Percentiles rank a stretch among this genome's conserved stretches.
Conservation (phyloP, 2,113 vertebrate species). For the Peromyscus californicus region DNA sequence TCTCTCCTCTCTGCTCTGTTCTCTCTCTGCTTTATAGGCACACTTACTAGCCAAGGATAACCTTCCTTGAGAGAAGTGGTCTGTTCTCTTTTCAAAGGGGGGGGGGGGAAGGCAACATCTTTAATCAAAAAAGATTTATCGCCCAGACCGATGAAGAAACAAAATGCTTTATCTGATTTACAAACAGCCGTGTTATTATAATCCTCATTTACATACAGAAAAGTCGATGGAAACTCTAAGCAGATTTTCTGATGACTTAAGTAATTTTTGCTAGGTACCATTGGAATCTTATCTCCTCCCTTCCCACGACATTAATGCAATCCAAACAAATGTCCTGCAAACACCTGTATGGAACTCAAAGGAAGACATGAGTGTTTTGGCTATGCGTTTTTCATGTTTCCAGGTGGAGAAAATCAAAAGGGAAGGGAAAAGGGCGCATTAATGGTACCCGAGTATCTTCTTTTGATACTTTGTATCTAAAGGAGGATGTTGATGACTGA, state of each 20-base stretch:
- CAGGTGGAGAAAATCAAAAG: background rate
- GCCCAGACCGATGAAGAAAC: background rate
- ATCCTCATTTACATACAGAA: background rate
- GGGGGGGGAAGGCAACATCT: background rate
- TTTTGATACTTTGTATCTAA: background rate
- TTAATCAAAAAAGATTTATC: background rate
- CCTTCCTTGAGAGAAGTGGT: background rate
- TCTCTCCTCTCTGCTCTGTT: too few relatives aligned
- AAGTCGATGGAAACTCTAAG: conserved; percentile 19
- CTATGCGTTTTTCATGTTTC: background rate
- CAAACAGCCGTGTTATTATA: background rate
- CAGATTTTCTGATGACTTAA: background rate
- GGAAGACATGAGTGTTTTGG: background rate
- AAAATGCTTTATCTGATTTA: background rate
- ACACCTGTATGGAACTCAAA: background rate
- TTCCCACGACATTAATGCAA: conserved; percentile 3
- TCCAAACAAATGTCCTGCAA: background rate
- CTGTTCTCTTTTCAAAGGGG: background rate
- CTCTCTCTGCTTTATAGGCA: background rate
- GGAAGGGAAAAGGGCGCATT: background rate
- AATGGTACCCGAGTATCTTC: too few relatives aligned
- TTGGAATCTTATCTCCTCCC: background rate
- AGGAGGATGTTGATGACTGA: background rate
- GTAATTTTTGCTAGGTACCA: background rate
- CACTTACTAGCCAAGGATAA: background rate